Percentiles rank a stretch among this genome's conserved stretches.
Evolutionary conservation across 2,797 vertebrate genomes (phyloP).

Genomic region (Chaetodon trifasciatus): DNA sequence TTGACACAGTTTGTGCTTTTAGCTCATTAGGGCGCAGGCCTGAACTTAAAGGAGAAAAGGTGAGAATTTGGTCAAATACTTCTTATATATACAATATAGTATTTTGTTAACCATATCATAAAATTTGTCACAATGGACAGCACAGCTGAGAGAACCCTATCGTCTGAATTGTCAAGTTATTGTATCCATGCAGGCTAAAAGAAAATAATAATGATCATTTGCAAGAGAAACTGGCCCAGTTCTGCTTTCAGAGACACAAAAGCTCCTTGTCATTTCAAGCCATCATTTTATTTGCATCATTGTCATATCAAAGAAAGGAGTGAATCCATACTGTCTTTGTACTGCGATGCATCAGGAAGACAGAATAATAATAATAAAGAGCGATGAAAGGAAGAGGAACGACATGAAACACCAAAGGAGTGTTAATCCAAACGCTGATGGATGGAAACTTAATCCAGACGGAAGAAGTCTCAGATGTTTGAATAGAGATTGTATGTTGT

Average conservation of each 20-base stretch:
- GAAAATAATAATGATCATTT: slow-evolving; percentile 16
- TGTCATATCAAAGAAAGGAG: slow-evolving; percentile 60
- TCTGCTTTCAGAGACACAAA: slow-evolving; percentile 26
- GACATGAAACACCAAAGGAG: slow-evolving; percentile 15
- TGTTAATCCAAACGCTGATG: slow-evolving; percentile 22
- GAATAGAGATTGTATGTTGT: not conserved
- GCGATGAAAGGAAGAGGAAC: slow-evolving; percentile 20
- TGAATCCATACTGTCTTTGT: slow-evolving; percentile 56
- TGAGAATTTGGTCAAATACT: slow-evolving; percentile 22
- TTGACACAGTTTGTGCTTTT: slow-evolving; percentile 21
- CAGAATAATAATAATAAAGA: slow-evolving; percentile 23
- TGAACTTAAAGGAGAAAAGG: slow-evolving; percentile 4
- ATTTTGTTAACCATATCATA: slow-evolving; percentile 24
- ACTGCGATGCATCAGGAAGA: slow-evolving; percentile 1
- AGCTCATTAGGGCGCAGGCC: not conserved
- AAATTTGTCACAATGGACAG: not conserved
- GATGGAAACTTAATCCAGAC: slow-evolving; percentile 19
- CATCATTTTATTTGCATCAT: slow-evolving; percentile 54
- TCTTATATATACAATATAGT: not conserved
- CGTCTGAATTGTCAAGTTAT: not conserved
- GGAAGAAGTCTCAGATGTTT: not conserved
- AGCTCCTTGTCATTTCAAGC: slow-evolving; percentile 45
- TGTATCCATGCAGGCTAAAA: not conserved
- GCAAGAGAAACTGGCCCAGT: slow-evolving; percentile 39
- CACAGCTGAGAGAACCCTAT: not conserved